Conservation (phyloP, 2,888 invertebrate species). For the Sminthurides aquaticus region DNA sequence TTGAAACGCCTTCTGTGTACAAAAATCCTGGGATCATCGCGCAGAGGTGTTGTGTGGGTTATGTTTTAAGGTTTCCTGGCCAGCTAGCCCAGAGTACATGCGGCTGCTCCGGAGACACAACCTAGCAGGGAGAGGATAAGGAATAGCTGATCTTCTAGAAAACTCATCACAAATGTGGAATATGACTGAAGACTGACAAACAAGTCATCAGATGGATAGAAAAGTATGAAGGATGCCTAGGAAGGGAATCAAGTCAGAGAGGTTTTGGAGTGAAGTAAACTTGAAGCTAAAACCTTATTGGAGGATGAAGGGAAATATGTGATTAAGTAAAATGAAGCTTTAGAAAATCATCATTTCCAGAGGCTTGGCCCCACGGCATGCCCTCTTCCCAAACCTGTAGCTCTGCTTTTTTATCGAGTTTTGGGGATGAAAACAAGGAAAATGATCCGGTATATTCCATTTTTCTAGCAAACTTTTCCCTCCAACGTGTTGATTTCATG, state of each 20-base stretch:
- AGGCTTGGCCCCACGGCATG: conserved; percentile 32
- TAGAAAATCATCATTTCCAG: conserved; percentile 19
- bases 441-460: neutral
- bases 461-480: too few species aligned
- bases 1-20: conserved; percentile 33
- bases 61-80: too few species aligned
- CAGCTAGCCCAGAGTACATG: too few species aligned
- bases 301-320: too few species aligned
- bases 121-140: too few species aligned
- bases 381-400: neutral
- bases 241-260: too few species aligned
- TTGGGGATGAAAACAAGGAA: neutral
- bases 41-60: neutral
- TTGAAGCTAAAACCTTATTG: too few species aligned
- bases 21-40: neutral
- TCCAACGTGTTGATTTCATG: neutral
- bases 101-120: too few species aligned
- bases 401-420: neutral
- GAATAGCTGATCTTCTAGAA: neutral
- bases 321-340: too few species aligned
- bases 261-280: too few species aligned
- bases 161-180: neutral
- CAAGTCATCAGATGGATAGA: neutral
- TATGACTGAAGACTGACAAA: neutral
- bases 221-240: neutral